Evolutionary conservation across 2,888 invertebrate genomes (phyloP), one percentile per base, ranked within the genome.

Genomic region (Eulithis testata): DNA sequence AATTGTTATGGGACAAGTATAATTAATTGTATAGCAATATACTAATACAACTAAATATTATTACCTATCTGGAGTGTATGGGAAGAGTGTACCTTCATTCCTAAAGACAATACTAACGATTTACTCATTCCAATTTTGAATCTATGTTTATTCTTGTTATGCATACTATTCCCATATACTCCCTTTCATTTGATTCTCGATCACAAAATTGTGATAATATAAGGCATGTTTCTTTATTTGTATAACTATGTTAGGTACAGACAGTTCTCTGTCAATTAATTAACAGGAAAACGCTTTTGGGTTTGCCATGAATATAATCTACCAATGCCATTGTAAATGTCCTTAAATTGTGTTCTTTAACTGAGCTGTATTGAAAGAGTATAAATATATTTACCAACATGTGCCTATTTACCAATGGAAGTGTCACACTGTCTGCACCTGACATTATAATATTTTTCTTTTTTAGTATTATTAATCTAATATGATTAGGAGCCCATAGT

Each of bases 371-470:
- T 53, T 66, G 60, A 55, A 58, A 65, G 49, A 66, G 60, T 73
- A 14, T 40, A 40, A 40, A 40, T 71, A 65, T 70, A 68, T 73
- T 72, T 66, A 66, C 71, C 72, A 70, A 72, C 66, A 69, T 69
- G 70, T 74, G 73, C 71, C 73, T 73, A 66, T 71, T 65, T 69
- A 73, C 73, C 73, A 74, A 74, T 72, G 76, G 67, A 74, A 76
- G 72, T 76, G 73, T 75, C 72, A 76, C 64, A 73, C 85, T 89
- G 90, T 87, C 86, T 90, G 88, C 76, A 87, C 85, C 80, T 86
- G 85, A 87, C 82, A 81, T 77, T 79, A 78, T 80, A 80, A 60
- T 62, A 63, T 60, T 80, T 78, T 80, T 83, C 80, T 79, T 79
- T 79, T 79, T 84, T 82, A 85, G 82, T 80, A 82, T 80, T 82